Conservation (phyloP, 2,888 invertebrate species). For the Cylloceria caligata region DNA sequence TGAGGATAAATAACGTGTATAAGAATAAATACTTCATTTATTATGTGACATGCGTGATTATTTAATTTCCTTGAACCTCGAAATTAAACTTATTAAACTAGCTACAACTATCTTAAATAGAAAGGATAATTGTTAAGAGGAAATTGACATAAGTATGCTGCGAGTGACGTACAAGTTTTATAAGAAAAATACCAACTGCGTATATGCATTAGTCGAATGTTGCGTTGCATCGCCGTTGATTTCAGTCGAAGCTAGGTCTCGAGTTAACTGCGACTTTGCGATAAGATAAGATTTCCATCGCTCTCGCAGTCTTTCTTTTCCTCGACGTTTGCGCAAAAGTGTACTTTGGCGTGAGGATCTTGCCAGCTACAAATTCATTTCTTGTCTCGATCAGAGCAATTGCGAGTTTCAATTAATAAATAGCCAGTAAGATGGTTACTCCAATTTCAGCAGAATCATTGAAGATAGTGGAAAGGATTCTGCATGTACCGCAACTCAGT, state of each 20-base stretch:
- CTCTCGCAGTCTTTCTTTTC: neutral
- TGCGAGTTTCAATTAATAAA: neutral
- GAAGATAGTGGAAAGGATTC: slow-evolving; percentile 72
- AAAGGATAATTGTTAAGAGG: neutral
- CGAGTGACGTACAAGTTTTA: neutral
- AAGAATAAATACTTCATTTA: neutral
- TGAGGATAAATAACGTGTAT: neutral
- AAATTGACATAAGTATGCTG: neutral
- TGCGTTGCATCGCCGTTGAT: neutral
- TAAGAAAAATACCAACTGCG: neutral
- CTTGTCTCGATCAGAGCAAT: neutral
- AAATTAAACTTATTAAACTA: neutral
- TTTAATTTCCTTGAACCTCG: neutral
- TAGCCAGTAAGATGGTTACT: slow-evolving; percentile 46
- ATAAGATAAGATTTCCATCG: neutral
- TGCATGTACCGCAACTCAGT: slow-evolving; percentile 86
- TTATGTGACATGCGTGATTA: neutral
- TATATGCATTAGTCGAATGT: neutral
- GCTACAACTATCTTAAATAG: no score
- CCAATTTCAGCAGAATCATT: slow-evolving; percentile 63
- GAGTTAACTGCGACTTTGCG: neutral
- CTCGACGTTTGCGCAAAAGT: neutral
- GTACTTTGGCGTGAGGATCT: neutral
- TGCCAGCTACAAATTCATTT: neutral
- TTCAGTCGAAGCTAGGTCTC: neutral